Evolutionary conservation across 2,113 vertebrate species (phyloP).

Genomic region (Symphodus melops): DNA sequence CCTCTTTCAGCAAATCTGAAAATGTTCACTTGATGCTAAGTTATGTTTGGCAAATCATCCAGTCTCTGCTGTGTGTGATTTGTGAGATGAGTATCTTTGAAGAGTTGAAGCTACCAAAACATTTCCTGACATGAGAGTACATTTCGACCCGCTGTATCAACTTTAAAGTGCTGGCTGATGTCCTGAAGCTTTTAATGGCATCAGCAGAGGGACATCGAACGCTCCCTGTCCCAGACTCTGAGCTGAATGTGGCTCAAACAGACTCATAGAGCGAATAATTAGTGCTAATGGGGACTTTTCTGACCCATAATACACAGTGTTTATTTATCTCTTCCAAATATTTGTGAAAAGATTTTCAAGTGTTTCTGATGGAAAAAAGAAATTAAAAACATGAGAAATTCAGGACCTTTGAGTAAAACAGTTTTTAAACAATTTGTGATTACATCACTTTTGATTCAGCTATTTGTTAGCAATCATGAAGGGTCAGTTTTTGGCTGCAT

Average conservation of each 20-base stretch:
- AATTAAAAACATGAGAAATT: neutral
- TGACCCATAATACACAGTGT: too few species aligned
- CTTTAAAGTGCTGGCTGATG: constrained; percentile 61
- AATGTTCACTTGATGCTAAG: constrained; percentile 12
- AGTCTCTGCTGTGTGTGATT: constrained; percentile 41
- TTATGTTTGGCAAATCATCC: constrained; percentile 33
- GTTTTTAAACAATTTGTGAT: constrained; percentile 28
- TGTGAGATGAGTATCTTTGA: constrained; percentile 52
- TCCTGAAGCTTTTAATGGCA: constrained; percentile 50
- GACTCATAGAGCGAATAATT: constrained; percentile 3
- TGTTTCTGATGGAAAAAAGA: neutral
- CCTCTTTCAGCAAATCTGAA: constrained; percentile 14
- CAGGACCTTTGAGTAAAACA: neutral
- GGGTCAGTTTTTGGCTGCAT: constrained; percentile 35
- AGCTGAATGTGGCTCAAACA: constrained; percentile 26
- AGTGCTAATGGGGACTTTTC: constrained; percentile 3
- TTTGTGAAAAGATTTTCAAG: neutral
- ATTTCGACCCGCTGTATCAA: constrained; percentile 53
- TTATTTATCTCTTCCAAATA: neutral
- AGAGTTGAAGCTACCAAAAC: constrained; percentile 57
- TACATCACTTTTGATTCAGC: constrained; percentile 45
- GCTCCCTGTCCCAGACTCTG: constrained; percentile 11
- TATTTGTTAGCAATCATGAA: constrained; percentile 47
- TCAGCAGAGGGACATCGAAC: constrained; percentile 30
- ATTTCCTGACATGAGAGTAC: constrained; percentile 45